These are phyloP conservation scores for Pseudorasbora parva DNA, from an alignment of 2,113 vertebrate species.

Conservation along the genomic window DNA sequence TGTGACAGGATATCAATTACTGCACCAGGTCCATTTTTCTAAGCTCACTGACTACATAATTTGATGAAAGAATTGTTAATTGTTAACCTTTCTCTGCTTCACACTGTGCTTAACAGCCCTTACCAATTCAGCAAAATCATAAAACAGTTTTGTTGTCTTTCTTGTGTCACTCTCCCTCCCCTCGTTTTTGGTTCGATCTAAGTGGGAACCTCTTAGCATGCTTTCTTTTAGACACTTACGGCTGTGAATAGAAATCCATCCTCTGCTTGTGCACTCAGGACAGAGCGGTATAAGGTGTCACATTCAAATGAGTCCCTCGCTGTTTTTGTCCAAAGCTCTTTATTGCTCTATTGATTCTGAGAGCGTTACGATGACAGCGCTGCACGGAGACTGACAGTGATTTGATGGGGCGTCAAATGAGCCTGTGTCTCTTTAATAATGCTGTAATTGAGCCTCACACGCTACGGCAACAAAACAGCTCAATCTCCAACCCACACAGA, in stretches of 20 bases:
- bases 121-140: background rate
- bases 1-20: background rate
- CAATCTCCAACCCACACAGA: slow-evolving; percentile 13
- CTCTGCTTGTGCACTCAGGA: background rate
- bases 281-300: slow-evolving; percentile 6
- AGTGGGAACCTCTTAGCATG: background rate
- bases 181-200: background rate
- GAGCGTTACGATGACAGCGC: slow-evolving; percentile 5
- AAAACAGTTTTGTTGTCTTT: background rate
- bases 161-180: background rate
- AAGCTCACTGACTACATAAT: background rate
- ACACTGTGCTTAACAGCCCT: background rate
- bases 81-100: background rate
- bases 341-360: slow-evolving; percentile 39
- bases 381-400: slow-evolving; percentile 22
- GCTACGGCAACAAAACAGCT: slow-evolving; percentile 12
- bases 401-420: slow-evolving; percentile 44
- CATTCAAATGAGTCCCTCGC: slow-evolving; percentile 15
- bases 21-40: background rate
- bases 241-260: slow-evolving; percentile 9
- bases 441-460: slow-evolving; percentile 22
- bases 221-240: slow-evolving; percentile 10
- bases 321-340: slow-evolving; percentile 31
- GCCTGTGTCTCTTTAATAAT: slow-evolving; percentile 25
- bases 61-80: background rate